phyloP scores from a whole-genome alignment of 2,113 vertebrate genomes.

The Clinocottus analis region DNA sequence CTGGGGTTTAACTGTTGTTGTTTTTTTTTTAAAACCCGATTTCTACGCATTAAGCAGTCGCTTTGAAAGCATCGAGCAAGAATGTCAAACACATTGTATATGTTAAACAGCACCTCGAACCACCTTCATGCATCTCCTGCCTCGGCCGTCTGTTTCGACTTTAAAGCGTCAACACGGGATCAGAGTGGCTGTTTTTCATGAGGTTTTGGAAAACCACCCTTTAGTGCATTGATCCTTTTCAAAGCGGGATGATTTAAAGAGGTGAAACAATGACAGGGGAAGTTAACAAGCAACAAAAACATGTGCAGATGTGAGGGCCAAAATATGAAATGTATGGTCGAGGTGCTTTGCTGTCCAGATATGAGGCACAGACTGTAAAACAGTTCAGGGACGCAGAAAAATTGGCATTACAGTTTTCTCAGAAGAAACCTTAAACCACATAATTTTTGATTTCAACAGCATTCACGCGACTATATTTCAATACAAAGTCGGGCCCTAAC shows the following conservation, averaged over 20 bases:
- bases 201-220: constrained; percentile 10
- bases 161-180: neutral
- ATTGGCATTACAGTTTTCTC: no score
- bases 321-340: neutral
- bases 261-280: constrained; percentile 26
- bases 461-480: neutral
- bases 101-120: constrained; percentile 16
- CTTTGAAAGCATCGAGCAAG: constrained; percentile 1
- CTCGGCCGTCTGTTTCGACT: constrained; percentile 25
- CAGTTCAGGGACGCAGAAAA: neutral
- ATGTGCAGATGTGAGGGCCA: constrained; percentile 22
- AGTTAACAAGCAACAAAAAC: constrained; percentile 19
- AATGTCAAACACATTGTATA: neutral
- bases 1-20: neutral
- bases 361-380: neutral
- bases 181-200: constrained; percentile 11
- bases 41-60: no score
- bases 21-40: neutral
- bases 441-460: neutral
- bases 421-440: neutral
- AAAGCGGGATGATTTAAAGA: constrained; percentile 27
- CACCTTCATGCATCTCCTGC: constrained; percentile 3
- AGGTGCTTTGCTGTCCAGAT: neutral
- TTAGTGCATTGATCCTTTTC: constrained; percentile 8
- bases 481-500: neutral